Percentiles rank a stretch among this genome's conserved stretches.
phyloP scores from a whole-genome alignment of 2,888 invertebrate genomes.

The Microchrysa polita region DNA sequence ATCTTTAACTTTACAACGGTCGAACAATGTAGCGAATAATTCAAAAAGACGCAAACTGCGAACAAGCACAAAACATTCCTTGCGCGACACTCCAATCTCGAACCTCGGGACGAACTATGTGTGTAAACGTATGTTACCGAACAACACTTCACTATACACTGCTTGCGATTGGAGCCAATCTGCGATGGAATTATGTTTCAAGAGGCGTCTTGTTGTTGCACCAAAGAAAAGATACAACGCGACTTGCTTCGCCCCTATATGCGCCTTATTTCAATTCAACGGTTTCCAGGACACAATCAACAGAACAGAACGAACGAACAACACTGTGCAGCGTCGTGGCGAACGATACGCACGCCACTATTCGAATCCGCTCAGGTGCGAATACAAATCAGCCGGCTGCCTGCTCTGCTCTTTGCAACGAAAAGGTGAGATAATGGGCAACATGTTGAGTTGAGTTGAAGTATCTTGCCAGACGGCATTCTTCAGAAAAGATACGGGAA shows the following conservation, averaged over 20 bases:
- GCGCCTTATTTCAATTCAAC: too few species aligned
- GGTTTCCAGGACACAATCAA: too few species aligned
- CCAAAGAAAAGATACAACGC: not conserved
- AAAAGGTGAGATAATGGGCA: not conserved
- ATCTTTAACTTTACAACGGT: constrained; percentile 34
- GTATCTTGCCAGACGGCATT: not conserved
- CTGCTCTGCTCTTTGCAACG: too few species aligned
- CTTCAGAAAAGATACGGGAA: too few species aligned
- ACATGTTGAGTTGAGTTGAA: not conserved
- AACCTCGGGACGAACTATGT: not conserved
- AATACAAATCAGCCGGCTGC: constrained; percentile 4
- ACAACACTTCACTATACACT: too few species aligned
- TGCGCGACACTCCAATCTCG: constrained; percentile 7
- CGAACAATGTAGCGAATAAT: constrained; percentile 24
- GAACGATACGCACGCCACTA: constrained; percentile 1
- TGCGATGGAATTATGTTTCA: not conserved
- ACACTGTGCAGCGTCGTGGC: not conserved
- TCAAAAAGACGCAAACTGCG: not conserved
- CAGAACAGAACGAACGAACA: not conserved
- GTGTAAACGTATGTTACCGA: too few species aligned
- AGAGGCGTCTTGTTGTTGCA: not conserved
- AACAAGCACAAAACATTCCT: not conserved
- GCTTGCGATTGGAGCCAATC: not conserved
- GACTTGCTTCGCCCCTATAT: too few species aligned
- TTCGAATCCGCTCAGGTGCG: constrained; percentile 37